phyloP scores from a whole-genome alignment of 92 coral and sea anemone genomes.

The Pocillopora meandrina region DNA sequence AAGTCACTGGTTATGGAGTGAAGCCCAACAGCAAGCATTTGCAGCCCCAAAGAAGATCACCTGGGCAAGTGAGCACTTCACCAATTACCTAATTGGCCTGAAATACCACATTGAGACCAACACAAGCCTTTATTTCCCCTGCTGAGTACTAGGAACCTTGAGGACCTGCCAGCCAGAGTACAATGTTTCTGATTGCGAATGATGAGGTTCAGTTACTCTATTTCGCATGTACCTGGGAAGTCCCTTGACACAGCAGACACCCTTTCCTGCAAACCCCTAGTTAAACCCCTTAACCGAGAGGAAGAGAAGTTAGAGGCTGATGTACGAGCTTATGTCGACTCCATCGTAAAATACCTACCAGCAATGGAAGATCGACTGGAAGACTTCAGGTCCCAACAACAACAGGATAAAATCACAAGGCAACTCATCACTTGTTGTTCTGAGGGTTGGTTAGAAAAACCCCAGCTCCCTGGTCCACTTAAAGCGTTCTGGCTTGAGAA shows the following conservation, averaged over 20 bases:
- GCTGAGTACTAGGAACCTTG: conserved; percentile 10
- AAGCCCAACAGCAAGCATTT: conserved; percentile 26
- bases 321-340: conserved; percentile 33
- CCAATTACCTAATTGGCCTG: conserved; percentile 28
- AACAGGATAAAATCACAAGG: conserved; percentile 38
- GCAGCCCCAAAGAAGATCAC: conserved; percentile 32
- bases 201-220: conserved; percentile 41
- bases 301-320: conserved; percentile 40
- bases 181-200: conserved; percentile 50
- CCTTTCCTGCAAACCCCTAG: conserved; percentile 20
- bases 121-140: conserved; percentile 13
- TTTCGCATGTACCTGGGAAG: conserved; percentile 15
- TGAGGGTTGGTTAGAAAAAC: conserved; percentile 52
- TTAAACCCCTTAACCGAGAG: neutral
- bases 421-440: conserved; percentile 8
- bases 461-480: conserved; percentile 31
- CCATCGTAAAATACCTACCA: conserved; percentile 20
- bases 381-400: conserved; percentile 35
- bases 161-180: conserved; percentile 12
- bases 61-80: conserved; percentile 47
- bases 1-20: neutral
- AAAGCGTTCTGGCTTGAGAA: conserved; percentile 47
- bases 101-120: conserved; percentile 1
- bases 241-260: conserved; percentile 4
- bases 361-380: conserved; percentile 47